Evolutionary conservation across 2,113 vertebrate genomes (phyloP), one percentile per base, ranked within the genome.

Genomic region (Pangasianodon gigas): DNA sequence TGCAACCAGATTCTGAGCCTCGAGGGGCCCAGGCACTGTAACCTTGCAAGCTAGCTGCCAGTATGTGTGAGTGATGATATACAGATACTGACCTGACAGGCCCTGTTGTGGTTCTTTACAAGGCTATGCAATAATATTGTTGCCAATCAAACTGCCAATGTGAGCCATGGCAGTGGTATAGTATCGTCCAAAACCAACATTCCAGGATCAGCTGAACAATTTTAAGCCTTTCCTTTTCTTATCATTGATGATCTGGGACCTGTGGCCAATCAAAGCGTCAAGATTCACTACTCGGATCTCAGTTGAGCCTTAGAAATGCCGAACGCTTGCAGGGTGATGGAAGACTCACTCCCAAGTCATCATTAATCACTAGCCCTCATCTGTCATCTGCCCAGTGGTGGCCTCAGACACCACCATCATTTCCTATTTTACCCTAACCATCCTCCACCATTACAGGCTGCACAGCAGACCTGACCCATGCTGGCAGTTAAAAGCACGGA

Each of bases 281-380:
- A 82, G 75, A 71, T 48, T 71, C 58, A 89, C 89, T 89, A 52
- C 84, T 81, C 60, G 46, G 58, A 62, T 56, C 71, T 85, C 83
- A 41, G 8, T 7, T 62, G 37, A 24, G n/a, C 32, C 56, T 37
- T 52, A 89, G 83, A 89, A 46, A 65, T 29, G 58, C 32, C 6
- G 8, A 91, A 93, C 90, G 81, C 93, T 87, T 75, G 93, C 93
- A 90, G 90, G 93, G 90, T 90, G 94, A 93, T 90, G 91, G 92
- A 92, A 92, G 92, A 93, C 92, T 94, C 92, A 94, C 94, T 95
- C 94, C 93, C 93, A 95, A 96, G 95, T 95, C 95, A 92, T 95
- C 95, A 96, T 96, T 96, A 96, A 96, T 96, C 95, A 96, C 95
- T 54, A 6, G 92, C 93, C 90, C 95, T 92, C 96, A 95, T 96